Evolutionary conservation across 2,113 vertebrate species (phyloP).

Genomic region (Psammodynastes pulverulentus): DNA sequence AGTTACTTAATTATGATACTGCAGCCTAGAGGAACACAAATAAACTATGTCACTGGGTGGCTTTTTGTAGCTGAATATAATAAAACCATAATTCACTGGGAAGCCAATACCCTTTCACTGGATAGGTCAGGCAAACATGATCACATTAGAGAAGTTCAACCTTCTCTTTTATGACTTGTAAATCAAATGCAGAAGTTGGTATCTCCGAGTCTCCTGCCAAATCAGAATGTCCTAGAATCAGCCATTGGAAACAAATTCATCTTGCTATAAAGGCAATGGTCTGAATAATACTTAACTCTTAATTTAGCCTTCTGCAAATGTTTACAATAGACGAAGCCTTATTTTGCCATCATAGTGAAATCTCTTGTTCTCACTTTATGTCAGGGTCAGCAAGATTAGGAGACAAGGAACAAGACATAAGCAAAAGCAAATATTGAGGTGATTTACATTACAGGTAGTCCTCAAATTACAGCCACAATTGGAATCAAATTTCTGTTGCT

Average conservation of each 20-base stretch:
- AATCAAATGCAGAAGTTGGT: constrained; percentile 1
- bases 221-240: background rate
- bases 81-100: constrained; percentile 16
- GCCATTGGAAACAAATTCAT: constrained; percentile 9
- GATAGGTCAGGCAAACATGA: constrained; percentile 4
- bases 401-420: background rate
- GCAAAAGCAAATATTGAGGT: background rate
- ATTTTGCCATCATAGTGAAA: background rate
- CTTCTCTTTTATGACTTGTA: constrained; percentile 8
- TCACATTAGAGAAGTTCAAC: background rate
- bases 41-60: background rate
- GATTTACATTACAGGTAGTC: background rate
- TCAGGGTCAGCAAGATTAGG: background rate
- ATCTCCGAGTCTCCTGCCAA: background rate
- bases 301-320: constrained; percentile 5
- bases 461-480: background rate
- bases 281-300: background rate
- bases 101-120: background rate
- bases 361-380: background rate
- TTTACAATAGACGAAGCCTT: background rate
- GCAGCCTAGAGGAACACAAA: background rate
- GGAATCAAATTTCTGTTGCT: background rate
- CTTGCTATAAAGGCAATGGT: background rate
- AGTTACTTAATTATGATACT: background rate
- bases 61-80: background rate